Evolutionary conservation across 2,797 vertebrate genomes (phyloP), one percentile per base, ranked within the genome.

Genomic region (Limosa lapponica): DNA sequence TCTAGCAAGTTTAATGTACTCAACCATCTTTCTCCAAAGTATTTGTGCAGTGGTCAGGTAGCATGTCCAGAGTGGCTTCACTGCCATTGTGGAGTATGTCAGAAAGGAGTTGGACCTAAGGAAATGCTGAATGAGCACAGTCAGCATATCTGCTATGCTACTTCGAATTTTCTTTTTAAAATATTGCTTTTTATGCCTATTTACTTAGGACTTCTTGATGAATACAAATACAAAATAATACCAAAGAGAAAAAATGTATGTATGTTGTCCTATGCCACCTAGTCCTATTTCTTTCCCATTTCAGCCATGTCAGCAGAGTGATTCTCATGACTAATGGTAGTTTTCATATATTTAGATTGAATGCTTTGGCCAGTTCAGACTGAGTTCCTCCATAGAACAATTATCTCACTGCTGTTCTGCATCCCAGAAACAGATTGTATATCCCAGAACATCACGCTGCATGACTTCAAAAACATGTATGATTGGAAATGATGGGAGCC

Each of bases 1-100:
- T 93, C 86, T 89, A 34, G 54, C 61, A 85, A 71, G 67, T 93
- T 93, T 95, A 93, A 96, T 93, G 71, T 89, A 74, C 81, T 95
- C 11, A 0, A 27, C 41, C 36, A 10, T 66, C 55, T 74, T 92
- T 71, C 59, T 87, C 39, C n/a, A 19, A 46, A 77, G 64, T 64
- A 57, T 80, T 90, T 88, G 67, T 73, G 54, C 65, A 46, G 32
- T 71, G 61, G 16, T 85, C 61, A 77, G 41, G 83, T 49, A 25
- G 34, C 32, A 54, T 57, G 32, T 79, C n/a, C 43, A 62, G 43
- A 7, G 70, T 32, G 73, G 23, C 27, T 88, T 69, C 51, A 10
- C 32, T 75, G 0, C 12, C 14, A 3, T 41, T 2, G 17, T 58
- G 46, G 73, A 65, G 34, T 28, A n/a, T 46, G n/a, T 46, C 44